Evolutionary conservation across 2,113 vertebrate species (phyloP), one percentile per base, ranked within the genome.

Genomic region (Columba janthina): DNA sequence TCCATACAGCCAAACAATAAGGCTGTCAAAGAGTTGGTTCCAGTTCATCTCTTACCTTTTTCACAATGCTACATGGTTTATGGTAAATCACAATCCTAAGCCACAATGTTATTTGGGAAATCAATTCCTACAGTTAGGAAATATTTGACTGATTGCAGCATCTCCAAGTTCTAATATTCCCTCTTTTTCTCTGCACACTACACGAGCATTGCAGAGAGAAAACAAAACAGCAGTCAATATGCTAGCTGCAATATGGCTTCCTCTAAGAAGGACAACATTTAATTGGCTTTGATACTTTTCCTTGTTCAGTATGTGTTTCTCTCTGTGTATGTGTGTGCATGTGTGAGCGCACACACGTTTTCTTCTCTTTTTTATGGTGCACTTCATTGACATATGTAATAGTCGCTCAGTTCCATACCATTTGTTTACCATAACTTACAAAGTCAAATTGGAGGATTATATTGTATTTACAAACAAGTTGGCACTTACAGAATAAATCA

Each of bases 401-500:
- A 96, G 94, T 87, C 96, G 94, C 81, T 95, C 74, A 93, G 95
- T 96, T 91, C 80, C 97, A 94, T 93, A 96, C 89, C 93, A 94
- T 94, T 94, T 96, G 91, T 90, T 98, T 97, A 98, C 94, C 69
- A 93, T 98, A 97, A 96, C 94, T 97, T 98, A 98, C 83, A 97
- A 98, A 97, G 96, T 96, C 97, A 93, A 97, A 94, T 10, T 91
- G 92, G 94, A 97, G 91, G 79, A 96, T 96, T 97, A 97, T 71
- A 97, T 95, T 96, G 86, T 98, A 98, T 98, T 98, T 98, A 99
- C 98, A 99, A 97, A 98, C 97, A 98, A 98, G 98, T 99, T 99
- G 99, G 99, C 99, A 99, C 99, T 99, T 99, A 98, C 98, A 99
- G 98, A 99, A 98, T 98, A 98, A 98, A 98, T 98, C 98, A 98